Base-by-base conservation (phyloP, 2,888 invertebrate species). In the Drosophila falleni region DNA sequence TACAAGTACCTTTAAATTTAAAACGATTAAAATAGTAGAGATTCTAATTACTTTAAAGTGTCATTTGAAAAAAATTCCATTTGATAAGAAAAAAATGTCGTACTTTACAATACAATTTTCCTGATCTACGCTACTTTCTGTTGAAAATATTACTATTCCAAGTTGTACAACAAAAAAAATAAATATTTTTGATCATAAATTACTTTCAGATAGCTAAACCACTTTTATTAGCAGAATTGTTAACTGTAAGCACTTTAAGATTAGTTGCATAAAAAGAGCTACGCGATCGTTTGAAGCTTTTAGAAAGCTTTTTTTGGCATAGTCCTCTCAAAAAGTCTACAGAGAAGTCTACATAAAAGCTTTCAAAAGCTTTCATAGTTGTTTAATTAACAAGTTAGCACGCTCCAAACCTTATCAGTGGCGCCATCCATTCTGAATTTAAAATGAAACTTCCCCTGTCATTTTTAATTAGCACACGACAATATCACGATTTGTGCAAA, bases 341-440 rank as follows among this genome's bases (percentile, higher is more conserved):
- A 70, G 3, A 33, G 10, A 74, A 74, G 51, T 74, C 64, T 74
- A 55, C 74, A 74, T 0, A 41, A 70, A 74, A 75, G 75, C 75
- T 60, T 3, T 1, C 0, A 13, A 74, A 63, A 74, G 74, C 66
- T 71, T 23, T 9, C 5, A 3, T 19, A 29, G 13, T 47, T 13
- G 31, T n/a, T 66, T 51, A 23, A 59, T 50, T 60, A 42, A 16
- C 51, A 69, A 51, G 41, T 50, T 58, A 9, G 31, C 63, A 63
- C 47, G 41, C 71, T 58, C 11, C 13, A 16, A 3, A 59, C n/a
- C 53, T 64, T 74, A 65, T 74, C 64, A 64, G 56, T 69, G 50
- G 41, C 58, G 47, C 35, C 26, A 37, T 41, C 39, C 47, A 49
- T 59, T 47, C 49, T 29, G 29, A 59, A 29, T 39, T 37, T 44